Evolutionary conservation across 2,113 vertebrate species (phyloP).

Genomic region (Psephotus haematonotus): DNA sequence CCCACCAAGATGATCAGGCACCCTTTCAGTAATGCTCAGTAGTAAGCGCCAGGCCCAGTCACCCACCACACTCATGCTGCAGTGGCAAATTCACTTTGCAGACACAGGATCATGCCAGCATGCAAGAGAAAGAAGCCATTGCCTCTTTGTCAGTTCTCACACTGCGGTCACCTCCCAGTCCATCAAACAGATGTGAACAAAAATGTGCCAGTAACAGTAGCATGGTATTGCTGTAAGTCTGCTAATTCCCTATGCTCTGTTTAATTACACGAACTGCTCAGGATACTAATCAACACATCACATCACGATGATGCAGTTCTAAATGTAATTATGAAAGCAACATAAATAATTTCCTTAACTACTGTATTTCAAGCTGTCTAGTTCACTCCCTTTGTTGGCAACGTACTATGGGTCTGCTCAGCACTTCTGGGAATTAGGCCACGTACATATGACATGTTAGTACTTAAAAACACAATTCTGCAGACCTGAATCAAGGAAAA

Average conservation of each 20-base stretch:
- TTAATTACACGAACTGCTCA: conserved; percentile 14
- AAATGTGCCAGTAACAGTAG: neutral
- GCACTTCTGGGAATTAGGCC: conserved; percentile 4
- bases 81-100: neutral
- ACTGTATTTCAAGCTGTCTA: conserved; percentile 15
- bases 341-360: conserved; percentile 44
- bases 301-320: conserved; percentile 22
- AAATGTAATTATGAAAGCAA: conserved; percentile 57
- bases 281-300: conserved; percentile 42
- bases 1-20: neutral
- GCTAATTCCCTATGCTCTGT: neutral
- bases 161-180: neutral
- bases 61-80: accelerated
- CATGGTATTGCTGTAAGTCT: neutral
- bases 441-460: neutral
- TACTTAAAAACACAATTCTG: neutral
- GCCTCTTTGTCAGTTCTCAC: neutral
- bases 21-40: neutral
- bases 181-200: neutral
- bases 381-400: conserved; percentile 4
- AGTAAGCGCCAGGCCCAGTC: neutral
- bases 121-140: neutral
- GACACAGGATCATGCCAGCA: neutral
- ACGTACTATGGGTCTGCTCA: neutral
- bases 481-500: neutral